Conservation (phyloP, 2,888 invertebrate species). For the Lagria hirta region DNA sequence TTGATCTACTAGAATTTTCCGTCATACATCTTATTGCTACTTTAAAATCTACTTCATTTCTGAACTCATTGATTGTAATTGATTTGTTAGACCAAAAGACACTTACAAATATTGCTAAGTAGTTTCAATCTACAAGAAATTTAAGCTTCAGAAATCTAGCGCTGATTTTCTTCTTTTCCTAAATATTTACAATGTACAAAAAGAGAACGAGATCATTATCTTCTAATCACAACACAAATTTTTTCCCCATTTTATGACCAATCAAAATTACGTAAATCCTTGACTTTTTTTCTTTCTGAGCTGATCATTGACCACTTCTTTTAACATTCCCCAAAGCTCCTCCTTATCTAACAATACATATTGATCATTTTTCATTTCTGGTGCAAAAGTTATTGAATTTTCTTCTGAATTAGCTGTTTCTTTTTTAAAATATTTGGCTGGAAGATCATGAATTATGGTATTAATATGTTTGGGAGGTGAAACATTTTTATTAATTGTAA, state of each 20-base stretch:
- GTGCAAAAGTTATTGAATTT: conserved; percentile 37
- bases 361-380: conserved; percentile 55
- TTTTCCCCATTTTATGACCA: not conserved
- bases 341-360: conserved; percentile 63
- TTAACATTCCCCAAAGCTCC: conserved; percentile 63
- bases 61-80: conserved; percentile 29
- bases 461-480: conserved; percentile 40
- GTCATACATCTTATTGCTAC: too few species aligned
- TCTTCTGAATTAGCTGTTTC: conserved; percentile 29
- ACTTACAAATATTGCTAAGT: conserved; percentile 33
- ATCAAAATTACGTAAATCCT: conserved; percentile 34
- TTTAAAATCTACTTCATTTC: not conserved
- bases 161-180: conserved; percentile 6
- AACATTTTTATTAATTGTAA: conserved; percentile 11
- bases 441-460: conserved; percentile 38
- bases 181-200: conserved; percentile 25
- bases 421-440: conserved; percentile 22
- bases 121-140: conserved; percentile 16
- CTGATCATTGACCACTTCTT: conserved; percentile 56
- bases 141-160: conserved; percentile 14
- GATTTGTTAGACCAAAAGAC: conserved; percentile 32
- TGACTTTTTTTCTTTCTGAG: conserved; percentile 34
- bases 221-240: conserved; percentile 27
- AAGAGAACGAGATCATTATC: conserved; percentile 17
- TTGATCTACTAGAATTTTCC: too few species aligned